These are phyloP conservation scores for Sclerodermus sp. DNA, from an alignment of 2,888 invertebrate species.

Conservation along the genomic window DNA sequence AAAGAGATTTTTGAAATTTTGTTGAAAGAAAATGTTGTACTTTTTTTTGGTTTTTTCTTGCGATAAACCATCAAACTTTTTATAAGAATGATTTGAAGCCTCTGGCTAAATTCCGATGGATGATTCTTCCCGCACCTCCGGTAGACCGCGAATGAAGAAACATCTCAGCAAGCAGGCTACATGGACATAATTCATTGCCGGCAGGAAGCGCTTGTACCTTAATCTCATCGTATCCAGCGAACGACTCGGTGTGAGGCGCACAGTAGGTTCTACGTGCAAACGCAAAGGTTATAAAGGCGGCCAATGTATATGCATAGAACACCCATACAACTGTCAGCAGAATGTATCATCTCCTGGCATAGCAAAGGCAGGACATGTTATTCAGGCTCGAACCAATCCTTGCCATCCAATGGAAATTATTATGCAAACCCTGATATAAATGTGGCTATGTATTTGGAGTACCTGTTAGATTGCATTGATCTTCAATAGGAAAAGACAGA, in stretches of 20 bases:
- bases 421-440: constrained; percentile 39
- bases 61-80: too few relatives aligned
- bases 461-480: not conserved
- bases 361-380: constrained; percentile 33
- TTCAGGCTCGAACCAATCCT: constrained; percentile 34
- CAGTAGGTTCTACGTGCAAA: constrained; percentile 27
- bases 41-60: too few relatives aligned
- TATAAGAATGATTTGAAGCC: too few relatives aligned
- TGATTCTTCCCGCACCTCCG: too few relatives aligned
- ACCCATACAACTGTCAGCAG: constrained; percentile 35
- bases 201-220: constrained; percentile 43
- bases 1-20: too few relatives aligned
- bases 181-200: constrained; percentile 41
- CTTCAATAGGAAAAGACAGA: not conserved
- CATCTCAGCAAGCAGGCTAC: constrained; percentile 29
- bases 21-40: too few relatives aligned
- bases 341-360: constrained; percentile 36
- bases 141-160: constrained; percentile 19
- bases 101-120: too few relatives aligned
- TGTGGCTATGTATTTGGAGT: constrained; percentile 26
- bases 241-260: constrained; percentile 26
- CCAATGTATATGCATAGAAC: constrained; percentile 25
- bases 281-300: constrained; percentile 28
- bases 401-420: constrained; percentile 40
- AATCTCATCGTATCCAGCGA: constrained; percentile 36